Base-by-base conservation (phyloP, 2,888 invertebrate species). In the Scaptodrosophila latifasciaeformis region DNA sequence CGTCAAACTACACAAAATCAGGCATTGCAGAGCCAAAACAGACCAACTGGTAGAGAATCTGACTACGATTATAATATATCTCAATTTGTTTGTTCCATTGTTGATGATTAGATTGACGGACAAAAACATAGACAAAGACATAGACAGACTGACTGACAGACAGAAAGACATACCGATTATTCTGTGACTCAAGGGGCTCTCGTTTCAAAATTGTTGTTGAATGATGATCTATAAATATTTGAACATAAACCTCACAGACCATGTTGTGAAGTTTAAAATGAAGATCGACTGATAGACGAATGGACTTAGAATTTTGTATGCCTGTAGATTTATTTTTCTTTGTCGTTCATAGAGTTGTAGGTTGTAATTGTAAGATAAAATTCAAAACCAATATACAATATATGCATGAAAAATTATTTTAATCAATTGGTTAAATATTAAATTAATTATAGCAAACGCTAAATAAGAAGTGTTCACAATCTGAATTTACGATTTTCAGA, bases 41-140 rank as follows among this genome's bases (percentile, higher is more conserved):
- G 86, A 50, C 82, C 85, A 54, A 64, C 84, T 54, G 87, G 87
- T 68, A 80, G 84, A 64, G 83, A 82, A 81, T 74, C 82, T 49
- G 86, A 85, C 65, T 85, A 82, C 70, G 86, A 85, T 77, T 84
- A 83, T n/a, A n/a, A n/a, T 75, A 85, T 85, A 78, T 83, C 85
- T 70, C 85, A 85, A 79, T 85, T 78, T 60, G 85, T 85, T 75
- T 84, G 85, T 78, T 85, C 85, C 71, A 85, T 85, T 77, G 85
- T 85, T 76, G 85, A 85, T 81, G 85, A 85, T 65, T 83, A 82
- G 65, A 68, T 53, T 54, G 48, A 65, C 56, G 50, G 34, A 37
- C 40, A 45, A 57, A 59, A 49, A 55, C 34, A 48, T 29, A 6
- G 15, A 10, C 10, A 10, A 37, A 17, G 37, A 6, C 34, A 34